phyloP scores from a whole-genome alignment of 1,140 invertebrate genomes.

The Neelides sp. region DNA sequence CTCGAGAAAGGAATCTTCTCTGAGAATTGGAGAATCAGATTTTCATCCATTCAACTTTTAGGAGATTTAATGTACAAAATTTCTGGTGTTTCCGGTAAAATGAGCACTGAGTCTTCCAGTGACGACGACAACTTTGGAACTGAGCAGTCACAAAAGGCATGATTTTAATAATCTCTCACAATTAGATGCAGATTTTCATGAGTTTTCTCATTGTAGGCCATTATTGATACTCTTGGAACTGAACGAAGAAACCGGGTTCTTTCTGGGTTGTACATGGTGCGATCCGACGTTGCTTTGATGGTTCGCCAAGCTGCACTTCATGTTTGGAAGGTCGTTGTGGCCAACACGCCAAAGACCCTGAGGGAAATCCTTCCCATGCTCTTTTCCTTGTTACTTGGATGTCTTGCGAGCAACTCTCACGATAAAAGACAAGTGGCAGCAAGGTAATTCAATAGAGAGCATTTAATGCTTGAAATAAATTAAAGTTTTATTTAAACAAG shows the following conservation, averaged over 20 bases:
- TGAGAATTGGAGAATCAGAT: slow-evolving; percentile 97
- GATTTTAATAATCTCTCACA: background rate
- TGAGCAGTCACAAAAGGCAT: slow-evolving; percentile 70
- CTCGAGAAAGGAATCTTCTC: slow-evolving; percentile 87
- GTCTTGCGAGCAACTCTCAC: slow-evolving; percentile 85
- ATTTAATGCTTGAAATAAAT: background rate
- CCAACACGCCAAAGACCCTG: slow-evolving; percentile 91
- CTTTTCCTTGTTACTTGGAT: slow-evolving; percentile 79
- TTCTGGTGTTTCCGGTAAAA: slow-evolving; percentile 94
- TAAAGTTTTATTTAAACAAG: background rate
- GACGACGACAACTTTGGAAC: slow-evolving; percentile 99
- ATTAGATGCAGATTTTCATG: background rate
- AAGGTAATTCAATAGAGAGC: slow-evolving; percentile 32
- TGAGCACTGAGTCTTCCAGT: slow-evolving; percentile 94
- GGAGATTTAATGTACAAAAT: slow-evolving; percentile 94
- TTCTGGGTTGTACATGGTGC: slow-evolving; percentile 91
- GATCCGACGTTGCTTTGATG: slow-evolving; percentile 91
- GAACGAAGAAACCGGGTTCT: slow-evolving; percentile 85
- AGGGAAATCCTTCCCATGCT: slow-evolving; percentile 90
- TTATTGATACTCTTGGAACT: slow-evolving; percentile 71
- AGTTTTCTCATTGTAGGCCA: slow-evolving; percentile 46
- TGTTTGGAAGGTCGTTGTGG: slow-evolving; percentile 94
- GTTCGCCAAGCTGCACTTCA: slow-evolving; percentile 93
- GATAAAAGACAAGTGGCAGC: slow-evolving; percentile 70
- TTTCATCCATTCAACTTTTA: slow-evolving; percentile 87